These are phyloP conservation scores for Deroplatys truncata DNA, from an alignment of 2,888 invertebrate species.

Conservation along the genomic window DNA sequence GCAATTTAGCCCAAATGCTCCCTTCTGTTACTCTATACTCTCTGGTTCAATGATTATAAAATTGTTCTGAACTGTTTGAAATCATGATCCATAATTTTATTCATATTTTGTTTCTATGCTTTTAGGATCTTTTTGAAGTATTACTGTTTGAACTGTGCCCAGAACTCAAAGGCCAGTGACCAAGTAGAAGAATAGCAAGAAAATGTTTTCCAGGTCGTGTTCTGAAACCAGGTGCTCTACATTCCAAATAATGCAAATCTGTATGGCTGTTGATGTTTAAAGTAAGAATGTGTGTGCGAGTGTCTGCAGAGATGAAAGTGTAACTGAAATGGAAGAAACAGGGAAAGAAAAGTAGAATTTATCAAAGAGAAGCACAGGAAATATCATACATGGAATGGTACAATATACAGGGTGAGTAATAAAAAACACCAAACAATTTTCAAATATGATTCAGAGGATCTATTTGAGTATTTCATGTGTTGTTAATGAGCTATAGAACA, in stretches of 20 bases:
- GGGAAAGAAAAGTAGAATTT: neutral
- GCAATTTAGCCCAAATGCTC: too few relatives aligned
- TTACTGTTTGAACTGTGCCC: slow-evolving; percentile 65
- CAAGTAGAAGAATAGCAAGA: neutral
- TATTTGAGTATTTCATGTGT: too few relatives aligned
- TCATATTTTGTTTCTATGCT: neutral
- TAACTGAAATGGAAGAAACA: neutral
- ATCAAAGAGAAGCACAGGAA: neutral
- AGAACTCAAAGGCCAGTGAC: slow-evolving; percentile 50
- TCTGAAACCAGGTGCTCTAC: neutral
- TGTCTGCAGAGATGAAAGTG: neutral
- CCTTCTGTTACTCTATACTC: too few relatives aligned
- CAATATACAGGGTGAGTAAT: too few relatives aligned
- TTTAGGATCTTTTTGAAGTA: slow-evolving; percentile 65
- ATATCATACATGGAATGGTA: neutral
- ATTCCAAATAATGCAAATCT: neutral
- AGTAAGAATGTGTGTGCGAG: neutral
- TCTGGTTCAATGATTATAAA: too few relatives aligned
- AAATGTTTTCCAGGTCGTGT: neutral
- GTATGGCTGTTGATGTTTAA: neutral
- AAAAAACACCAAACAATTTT: too few relatives aligned
- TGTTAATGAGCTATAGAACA: too few relatives aligned
- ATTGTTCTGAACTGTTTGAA: too few relatives aligned
- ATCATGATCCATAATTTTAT: too few relatives aligned
- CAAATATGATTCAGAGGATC: too few relatives aligned